Evolutionary conservation across 2,113 vertebrate species (phyloP).

Genomic region (Poeciliopsis turrubarensis): DNA sequence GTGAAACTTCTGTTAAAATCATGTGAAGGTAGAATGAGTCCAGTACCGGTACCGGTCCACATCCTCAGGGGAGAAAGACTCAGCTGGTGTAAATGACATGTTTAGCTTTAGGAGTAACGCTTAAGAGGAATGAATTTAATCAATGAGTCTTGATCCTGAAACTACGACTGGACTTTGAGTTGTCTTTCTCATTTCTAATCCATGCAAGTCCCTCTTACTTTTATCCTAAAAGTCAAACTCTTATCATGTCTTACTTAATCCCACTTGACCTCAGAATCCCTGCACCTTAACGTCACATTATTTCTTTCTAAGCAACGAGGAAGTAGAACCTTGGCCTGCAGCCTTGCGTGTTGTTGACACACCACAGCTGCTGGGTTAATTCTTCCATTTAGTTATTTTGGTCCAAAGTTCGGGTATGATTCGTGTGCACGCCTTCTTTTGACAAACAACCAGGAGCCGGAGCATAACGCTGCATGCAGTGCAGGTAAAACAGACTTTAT

Average conservation of each 20-base stretch:
- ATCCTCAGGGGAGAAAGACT: too few relatives aligned
- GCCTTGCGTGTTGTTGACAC: not conserved
- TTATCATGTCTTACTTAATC: not conserved
- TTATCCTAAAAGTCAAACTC: too few relatives aligned
- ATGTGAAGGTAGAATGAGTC: too few relatives aligned
- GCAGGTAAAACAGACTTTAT: not conserved
- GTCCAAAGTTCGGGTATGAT: conserved; percentile 1
- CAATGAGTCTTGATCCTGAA: not conserved
- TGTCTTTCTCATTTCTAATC: too few relatives aligned
- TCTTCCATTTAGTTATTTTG: not conserved
- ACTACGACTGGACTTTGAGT: not conserved
- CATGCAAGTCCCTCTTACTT: too few relatives aligned
- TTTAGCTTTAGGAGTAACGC: too few relatives aligned
- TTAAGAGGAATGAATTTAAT: too few relatives aligned
- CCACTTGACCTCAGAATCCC: not conserved
- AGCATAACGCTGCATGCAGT: not conserved
- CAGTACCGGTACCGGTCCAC: too few relatives aligned
- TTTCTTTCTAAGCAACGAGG: not conserved
- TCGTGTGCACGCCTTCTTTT: not conserved
- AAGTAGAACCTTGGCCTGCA: not conserved
- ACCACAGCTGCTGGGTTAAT: not conserved
- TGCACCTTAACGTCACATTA: not conserved
- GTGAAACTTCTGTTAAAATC: too few relatives aligned
- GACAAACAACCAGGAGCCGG: not conserved
- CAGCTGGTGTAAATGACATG: too few relatives aligned